These are phyloP conservation scores for Geococcyx californianus DNA, from an alignment of 2,113 vertebrate species.

Conservation along the genomic window DNA sequence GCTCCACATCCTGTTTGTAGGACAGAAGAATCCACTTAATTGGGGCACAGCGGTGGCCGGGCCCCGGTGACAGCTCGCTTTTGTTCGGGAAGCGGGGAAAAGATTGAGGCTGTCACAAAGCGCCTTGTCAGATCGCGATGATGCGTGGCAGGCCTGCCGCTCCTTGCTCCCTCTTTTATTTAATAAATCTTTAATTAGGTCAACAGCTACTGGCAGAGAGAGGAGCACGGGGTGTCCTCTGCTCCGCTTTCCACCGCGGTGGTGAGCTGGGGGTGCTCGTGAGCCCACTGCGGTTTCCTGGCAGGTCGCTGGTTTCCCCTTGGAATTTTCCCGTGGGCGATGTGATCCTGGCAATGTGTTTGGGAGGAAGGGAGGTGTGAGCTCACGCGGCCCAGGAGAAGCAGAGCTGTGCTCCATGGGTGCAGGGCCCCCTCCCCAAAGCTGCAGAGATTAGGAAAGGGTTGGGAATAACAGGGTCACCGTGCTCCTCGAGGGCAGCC, in stretches of 20 bases:
- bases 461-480: neutral
- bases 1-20: fast-evolving
- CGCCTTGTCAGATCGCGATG: neutral
- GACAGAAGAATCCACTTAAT: neutral
- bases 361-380: neutral
- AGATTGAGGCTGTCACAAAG: slow-evolving; percentile 45
- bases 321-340: neutral
- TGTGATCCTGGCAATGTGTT: neutral
- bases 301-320: neutral
- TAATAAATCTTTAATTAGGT: slow-evolving; percentile 59
- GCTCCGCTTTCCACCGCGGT: neutral
- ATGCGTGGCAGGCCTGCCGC: slow-evolving; percentile 6
- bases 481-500: fast-evolving
- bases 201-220: neutral
- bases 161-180: slow-evolving; percentile 27
- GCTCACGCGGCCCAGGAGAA: neutral
- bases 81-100: neutral
- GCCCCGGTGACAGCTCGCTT: neutral
- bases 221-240: neutral
- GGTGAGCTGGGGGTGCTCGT: fast-evolving
- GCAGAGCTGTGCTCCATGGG: fast-evolving
- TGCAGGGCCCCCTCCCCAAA: neutral
- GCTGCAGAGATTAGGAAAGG: neutral
- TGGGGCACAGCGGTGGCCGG: neutral
- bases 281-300: neutral